Base-by-base conservation (phyloP, 2,797 vertebrate species). In the Sandelia bainsii region DNA sequence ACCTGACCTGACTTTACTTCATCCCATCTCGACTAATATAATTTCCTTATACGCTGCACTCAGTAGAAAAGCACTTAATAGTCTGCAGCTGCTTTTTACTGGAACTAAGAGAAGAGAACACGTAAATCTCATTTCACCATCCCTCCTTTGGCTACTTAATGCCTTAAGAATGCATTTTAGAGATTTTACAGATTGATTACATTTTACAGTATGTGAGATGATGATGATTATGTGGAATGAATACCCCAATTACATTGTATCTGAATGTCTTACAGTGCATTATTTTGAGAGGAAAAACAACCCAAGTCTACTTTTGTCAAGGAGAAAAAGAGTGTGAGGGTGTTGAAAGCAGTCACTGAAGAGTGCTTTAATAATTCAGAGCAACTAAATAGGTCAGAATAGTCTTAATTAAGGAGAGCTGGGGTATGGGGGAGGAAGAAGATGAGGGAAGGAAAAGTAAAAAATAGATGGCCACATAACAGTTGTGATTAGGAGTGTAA, bases 361-460 rank as follows among this genome's bases (percentile, higher is more conserved):
- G 65, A 84, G 77, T 61, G 64, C 42, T 59, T 87, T 77, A 86
- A 84, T 85, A 82, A 85, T 87, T 81, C 75, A 88, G 51, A 81
- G 65, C 75, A 80, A 81, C 72, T 89, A 90, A 91, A 88, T 86
- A 89, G 89, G 87, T 86, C 85, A 90, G 83, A 73, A 69, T 75
- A 82, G 79, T 84, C 81, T 86, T 88, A 87, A 91, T 92, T 85
- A 92, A 82, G 72, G 52, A 64, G 77, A 87, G 57, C 69, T 58
- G 63, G 64, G 62, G 45, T 37, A 50, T 13, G 64, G 58, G 48
- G 42, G 72, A 69, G 40, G 60, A 20, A 52, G 23, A 66, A 14
- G 58, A 57, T 52, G 51, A 45, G 50, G 63, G 40, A 29, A 44
- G 37, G 56, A 8, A 46, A 52, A 67, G 40, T 22, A 52, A 48